Percentiles rank a stretch among this genome's conserved stretches.
These are phyloP conservation scores for Xiphophorus birchmanni DNA, from an alignment of 2,797 vertebrate species.

Conservation along the genomic window DNA sequence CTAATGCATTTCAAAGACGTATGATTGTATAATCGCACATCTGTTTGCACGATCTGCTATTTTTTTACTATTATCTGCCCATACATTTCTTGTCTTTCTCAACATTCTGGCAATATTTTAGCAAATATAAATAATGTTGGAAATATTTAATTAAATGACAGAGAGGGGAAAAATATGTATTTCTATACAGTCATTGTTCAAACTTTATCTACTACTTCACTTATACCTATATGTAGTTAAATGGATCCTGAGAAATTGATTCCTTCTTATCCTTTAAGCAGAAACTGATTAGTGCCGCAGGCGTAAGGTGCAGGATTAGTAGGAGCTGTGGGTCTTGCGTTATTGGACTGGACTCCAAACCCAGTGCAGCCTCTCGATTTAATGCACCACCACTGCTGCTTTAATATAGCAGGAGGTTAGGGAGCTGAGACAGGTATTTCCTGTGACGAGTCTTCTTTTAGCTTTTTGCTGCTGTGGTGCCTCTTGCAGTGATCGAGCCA, in stretches of 20 bases:
- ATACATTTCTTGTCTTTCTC: neutral
- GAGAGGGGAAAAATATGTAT: neutral
- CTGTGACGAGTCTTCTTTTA: constrained; percentile 44
- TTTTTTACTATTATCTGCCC: neutral
- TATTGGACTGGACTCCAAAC: constrained; percentile 15
- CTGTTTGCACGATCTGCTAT: too few relatives aligned
- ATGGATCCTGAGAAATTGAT: neutral
- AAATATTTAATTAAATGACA: neutral
- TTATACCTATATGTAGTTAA: neutral
- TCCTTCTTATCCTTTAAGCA: neutral
- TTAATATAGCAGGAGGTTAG: constrained; percentile 22
- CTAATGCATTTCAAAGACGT: too few relatives aligned
- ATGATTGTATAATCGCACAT: too few relatives aligned
- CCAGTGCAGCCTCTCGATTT: neutral
- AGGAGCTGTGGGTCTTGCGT: constrained; percentile 1
- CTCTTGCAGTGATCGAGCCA: constrained; percentile 31
- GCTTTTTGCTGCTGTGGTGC: constrained; percentile 21
- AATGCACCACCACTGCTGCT: constrained; percentile 6
- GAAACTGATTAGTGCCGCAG: neutral
- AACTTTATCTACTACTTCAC: neutral
- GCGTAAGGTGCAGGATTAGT: constrained; percentile 5
- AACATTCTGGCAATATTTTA: neutral
- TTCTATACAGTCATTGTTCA: neutral
- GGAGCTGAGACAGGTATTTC: constrained; percentile 48
- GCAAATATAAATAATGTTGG: neutral